Conservation (phyloP, 2,797 vertebrate species). For the Neomorphus geoffroyi region DNA sequence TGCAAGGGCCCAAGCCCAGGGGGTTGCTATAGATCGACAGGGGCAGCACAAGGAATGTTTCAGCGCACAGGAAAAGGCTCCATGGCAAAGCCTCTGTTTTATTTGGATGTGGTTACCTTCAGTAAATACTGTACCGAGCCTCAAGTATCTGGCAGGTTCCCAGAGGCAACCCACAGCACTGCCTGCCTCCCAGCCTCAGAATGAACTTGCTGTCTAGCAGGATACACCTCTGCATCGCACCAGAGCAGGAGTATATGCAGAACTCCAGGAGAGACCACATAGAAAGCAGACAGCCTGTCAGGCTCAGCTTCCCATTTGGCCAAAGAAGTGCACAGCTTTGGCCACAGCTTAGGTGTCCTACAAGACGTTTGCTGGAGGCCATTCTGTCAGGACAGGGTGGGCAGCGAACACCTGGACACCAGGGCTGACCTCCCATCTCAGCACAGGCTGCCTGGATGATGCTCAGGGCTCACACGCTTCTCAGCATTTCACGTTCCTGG, state of each 20-base stretch:
- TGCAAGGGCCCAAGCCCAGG: background rate
- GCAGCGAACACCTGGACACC: too few relatives aligned
- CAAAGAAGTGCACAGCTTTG: background rate
- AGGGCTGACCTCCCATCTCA: background rate
- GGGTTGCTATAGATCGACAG: background rate
- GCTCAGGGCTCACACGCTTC: rapidly evolving
- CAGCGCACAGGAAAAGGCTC: background rate
- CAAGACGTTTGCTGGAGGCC: rapidly evolving
- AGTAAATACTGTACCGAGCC: background rate
- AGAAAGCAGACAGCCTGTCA: rapidly evolving
- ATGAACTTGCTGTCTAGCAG: background rate
- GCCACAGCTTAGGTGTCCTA: rapidly evolving
- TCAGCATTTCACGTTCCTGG: background rate
- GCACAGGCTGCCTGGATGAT: background rate
- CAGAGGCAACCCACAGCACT: background rate
- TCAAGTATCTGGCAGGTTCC: background rate
- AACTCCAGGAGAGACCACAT: background rate
- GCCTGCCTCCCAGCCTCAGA: background rate
- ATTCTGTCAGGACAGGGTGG: background rate
- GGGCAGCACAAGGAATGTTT: background rate
- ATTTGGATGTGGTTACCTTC: background rate
- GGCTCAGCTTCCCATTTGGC: background rate
- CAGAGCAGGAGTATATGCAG: background rate
- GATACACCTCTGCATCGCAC: background rate
- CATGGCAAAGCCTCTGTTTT: background rate